Evolutionary conservation across 2,888 invertebrate genomes (phyloP), one percentile per base, ranked within the genome.

Genomic region (Melolontha melolontha): DNA sequence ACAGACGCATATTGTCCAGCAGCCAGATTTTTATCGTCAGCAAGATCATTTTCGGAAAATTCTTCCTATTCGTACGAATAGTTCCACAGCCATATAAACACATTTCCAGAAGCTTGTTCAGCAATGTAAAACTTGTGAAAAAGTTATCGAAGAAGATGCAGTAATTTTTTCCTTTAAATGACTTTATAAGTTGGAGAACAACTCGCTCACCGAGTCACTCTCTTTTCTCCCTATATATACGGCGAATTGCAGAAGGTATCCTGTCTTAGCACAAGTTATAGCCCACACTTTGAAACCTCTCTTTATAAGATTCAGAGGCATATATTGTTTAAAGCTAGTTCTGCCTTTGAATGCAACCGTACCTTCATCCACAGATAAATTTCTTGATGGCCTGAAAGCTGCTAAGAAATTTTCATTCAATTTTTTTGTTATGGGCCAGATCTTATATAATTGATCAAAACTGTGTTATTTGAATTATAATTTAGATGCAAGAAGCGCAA

Each of bases 401-500:
- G 17, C n/a, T 49, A 40, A 5, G 64, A 69, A 74, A 27, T 65
- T 66, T 34, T 69, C 64, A 8, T 57, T 54, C 7, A 71, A 22
- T 44, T 55, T 12, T 55, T 66, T 47, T 11, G 70, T 7, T 7
- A 72, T 34, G 12, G 69, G 71, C 10, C 72, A 57, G 7, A 76
- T n/a, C n/a, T 47, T 47, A 14, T 47, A 16, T 14, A 47, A 14
- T 14, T 14, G 8, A 14, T 47, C 29, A 6, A 29, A 29, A 29
- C 6, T 29, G 29, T 29, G 5, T 29, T 29, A 4, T 29, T 29
- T 29, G 6, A 29, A 29, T 29, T 29, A 29, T 29, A 4, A 29
- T 29, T 29, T 29, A 29, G 29, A 47, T 47, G 47, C 14, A 50
- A 50, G 50, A 27, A 50, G 27, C 50, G 17, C 22, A 50, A 17